Evolutionary conservation across 2,888 invertebrate species (phyloP).

Genomic region (Tolmerus cingulatus): DNA sequence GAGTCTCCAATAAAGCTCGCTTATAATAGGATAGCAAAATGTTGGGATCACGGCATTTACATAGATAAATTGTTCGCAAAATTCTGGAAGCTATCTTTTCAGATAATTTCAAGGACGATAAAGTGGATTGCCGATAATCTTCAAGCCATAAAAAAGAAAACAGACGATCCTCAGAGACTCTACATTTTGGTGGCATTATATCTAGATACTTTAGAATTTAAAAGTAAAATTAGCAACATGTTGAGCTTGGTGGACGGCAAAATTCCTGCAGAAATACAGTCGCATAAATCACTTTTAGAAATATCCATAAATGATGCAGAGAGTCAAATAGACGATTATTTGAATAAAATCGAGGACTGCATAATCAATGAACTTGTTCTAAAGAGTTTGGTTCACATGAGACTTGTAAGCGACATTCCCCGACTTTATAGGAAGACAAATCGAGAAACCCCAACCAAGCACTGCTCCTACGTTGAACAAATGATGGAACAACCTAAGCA

Average conservation of each 20-base stretch:
- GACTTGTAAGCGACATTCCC: constrained; percentile 92
- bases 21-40: constrained; percentile 67
- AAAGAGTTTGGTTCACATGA: constrained; percentile 70
- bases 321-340: constrained; percentile 36
- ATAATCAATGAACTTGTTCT: constrained; percentile 61
- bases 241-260: constrained; percentile 26
- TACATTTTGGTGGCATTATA: constrained; percentile 39
- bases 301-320: constrained; percentile 43
- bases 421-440: constrained; percentile 92
- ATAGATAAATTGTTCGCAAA: constrained; percentile 80
- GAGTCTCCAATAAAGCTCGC: constrained; percentile 57
- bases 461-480: constrained; percentile 78
- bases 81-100: constrained; percentile 89
- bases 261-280: constrained; percentile 27
- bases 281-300: constrained; percentile 23
- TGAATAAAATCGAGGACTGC: constrained; percentile 59
- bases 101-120: constrained; percentile 80
- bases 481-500: constrained; percentile 68
- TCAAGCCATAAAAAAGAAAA: not conserved
- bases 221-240: constrained; percentile 37
- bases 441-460: constrained; percentile 80
- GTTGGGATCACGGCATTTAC: constrained; percentile 84
- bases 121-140: constrained; percentile 70
- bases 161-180: not conserved
- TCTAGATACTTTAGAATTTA: constrained; percentile 42